Percentiles rank a stretch among this genome's conserved stretches.
These are phyloP conservation scores for Conger conger DNA, from an alignment of 2,113 vertebrate genomes.

Conservation along the genomic window DNA sequence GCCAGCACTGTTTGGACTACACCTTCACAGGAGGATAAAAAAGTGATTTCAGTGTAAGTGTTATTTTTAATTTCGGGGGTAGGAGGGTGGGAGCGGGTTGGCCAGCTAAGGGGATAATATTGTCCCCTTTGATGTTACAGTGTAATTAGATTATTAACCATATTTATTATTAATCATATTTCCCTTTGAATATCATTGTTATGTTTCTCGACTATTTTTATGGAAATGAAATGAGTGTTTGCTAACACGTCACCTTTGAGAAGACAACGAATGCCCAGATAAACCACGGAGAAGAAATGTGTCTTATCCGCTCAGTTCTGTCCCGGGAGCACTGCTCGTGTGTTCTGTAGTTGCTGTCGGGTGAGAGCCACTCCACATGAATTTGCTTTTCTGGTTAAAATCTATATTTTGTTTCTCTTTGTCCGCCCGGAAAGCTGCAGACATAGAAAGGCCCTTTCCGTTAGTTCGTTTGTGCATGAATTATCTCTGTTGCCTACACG, in stretches of 20 bases:
- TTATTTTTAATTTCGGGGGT: constrained; percentile 53
- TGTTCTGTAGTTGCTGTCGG: constrained; percentile 57
- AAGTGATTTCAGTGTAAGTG: constrained; percentile 78
- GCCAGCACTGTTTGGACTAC: constrained; percentile 68
- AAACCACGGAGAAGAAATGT: constrained; percentile 69
- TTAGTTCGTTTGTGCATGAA: constrained; percentile 65
- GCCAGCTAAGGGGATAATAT: constrained; percentile 48
- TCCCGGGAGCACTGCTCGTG: constrained; percentile 63
- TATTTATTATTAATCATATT: constrained; percentile 72
- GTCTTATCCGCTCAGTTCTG: constrained; percentile 59
- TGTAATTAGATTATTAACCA: constrained; percentile 68
- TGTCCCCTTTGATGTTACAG: constrained; percentile 69
- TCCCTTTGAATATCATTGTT: constrained; percentile 71
- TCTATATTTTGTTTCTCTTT: constrained; percentile 42
- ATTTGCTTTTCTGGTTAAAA: constrained; percentile 75
- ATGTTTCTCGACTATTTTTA: constrained; percentile 68
- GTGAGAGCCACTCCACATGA: constrained; percentile 70
- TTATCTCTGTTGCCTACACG: constrained; percentile 52
- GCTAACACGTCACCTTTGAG: constrained; percentile 57
- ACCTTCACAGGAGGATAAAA: constrained; percentile 70
- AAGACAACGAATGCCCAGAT: constrained; percentile 60
- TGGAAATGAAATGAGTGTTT: constrained; percentile 57
- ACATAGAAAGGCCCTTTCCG: constrained; percentile 48
- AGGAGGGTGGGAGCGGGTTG: background rate
- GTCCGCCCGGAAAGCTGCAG: background rate